A percentile compares a stretch with the other conserved stretches of the same genome.
These are phyloP conservation scores for Drosophila obscura DNA, from an alignment of 1,140 invertebrate species.

Conservation along the genomic window DNA sequence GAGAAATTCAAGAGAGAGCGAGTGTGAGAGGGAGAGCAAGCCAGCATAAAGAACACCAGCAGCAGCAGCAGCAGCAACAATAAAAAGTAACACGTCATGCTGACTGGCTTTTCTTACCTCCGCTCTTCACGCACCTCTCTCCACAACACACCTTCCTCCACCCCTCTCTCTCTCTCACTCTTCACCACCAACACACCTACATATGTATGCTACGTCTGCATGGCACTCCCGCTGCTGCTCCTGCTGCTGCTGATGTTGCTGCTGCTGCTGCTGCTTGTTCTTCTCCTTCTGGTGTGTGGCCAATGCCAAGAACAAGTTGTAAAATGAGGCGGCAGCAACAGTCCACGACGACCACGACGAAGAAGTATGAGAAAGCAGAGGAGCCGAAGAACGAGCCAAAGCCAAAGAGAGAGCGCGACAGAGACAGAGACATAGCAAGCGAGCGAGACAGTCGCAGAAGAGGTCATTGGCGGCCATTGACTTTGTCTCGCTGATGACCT, in stretches of 20 bases:
- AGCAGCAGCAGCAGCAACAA: slow-evolving; percentile 39
- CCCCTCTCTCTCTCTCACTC: too few relatives aligned
- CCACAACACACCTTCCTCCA: too few relatives aligned
- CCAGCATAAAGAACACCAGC: slow-evolving; percentile 22
- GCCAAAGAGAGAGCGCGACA: slow-evolving; percentile 24
- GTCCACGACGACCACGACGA: slow-evolving; percentile 23
- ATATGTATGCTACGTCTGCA: too few relatives aligned
- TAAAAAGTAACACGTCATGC: slow-evolving; percentile 77
- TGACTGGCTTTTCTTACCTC: slow-evolving; percentile 49
- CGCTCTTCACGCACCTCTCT: background rate
- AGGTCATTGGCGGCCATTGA: slow-evolving; percentile 83
- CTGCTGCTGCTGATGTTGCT: too few relatives aligned
- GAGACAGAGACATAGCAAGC: slow-evolving; percentile 12
- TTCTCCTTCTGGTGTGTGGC: slow-evolving; percentile 14
- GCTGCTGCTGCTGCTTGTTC: slow-evolving; percentile 4
- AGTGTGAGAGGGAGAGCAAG: slow-evolving; percentile 30
- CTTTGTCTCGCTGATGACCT: slow-evolving; percentile 83
- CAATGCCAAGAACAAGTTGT: slow-evolving; percentile 80
- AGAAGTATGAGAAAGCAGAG: slow-evolving; percentile 34
- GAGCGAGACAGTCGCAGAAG: slow-evolving; percentile 39
- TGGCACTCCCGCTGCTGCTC: background rate
- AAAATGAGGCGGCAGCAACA: slow-evolving; percentile 61
- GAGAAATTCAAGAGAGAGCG: slow-evolving; percentile 46
- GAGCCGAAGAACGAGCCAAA: slow-evolving; percentile 27
- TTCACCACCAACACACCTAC: too few relatives aligned